phyloP scores from a whole-genome alignment of 2,888 invertebrate species.

The Thecophora atra region DNA sequence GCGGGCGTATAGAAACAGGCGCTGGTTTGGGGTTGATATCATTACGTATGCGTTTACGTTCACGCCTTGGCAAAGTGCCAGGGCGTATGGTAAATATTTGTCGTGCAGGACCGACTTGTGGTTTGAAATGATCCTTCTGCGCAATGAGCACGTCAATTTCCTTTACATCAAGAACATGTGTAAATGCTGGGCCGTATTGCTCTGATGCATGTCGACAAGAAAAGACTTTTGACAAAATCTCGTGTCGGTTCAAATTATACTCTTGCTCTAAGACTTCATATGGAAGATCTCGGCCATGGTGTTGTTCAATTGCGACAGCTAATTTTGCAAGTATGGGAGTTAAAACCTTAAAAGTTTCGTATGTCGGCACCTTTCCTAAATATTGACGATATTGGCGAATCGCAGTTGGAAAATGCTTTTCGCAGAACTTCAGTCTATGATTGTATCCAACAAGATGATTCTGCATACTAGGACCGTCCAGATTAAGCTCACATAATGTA shows the following conservation, averaged over 20 bases:
- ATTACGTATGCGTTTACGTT: conserved; percentile 14
- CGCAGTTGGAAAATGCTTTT: conserved; percentile 70
- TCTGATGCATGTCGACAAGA: conserved; percentile 77
- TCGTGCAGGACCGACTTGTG: conserved; percentile 23
- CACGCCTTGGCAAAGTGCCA: background rate
- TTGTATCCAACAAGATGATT: conserved; percentile 81
- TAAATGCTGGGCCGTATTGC: conserved; percentile 69
- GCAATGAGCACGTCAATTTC: conserved; percentile 58
- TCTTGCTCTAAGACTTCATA: conserved; percentile 74
- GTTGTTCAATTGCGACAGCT: conserved; percentile 77
- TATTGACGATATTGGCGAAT: conserved; percentile 72
- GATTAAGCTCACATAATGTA: conserved; percentile 79
- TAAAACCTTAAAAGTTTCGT: conserved; percentile 59
- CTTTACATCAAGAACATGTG: conserved; percentile 67
- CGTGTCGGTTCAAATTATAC: conserved; percentile 72
- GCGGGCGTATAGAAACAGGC: background rate
- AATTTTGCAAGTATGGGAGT: conserved; percentile 68
- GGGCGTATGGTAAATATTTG: conserved; percentile 34
- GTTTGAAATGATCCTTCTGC: conserved; percentile 45
- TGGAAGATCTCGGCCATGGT: conserved; percentile 77
- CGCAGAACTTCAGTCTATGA: conserved; percentile 78
- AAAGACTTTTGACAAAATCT: conserved; percentile 73
- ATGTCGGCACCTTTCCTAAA: conserved; percentile 67
- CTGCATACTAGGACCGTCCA: conserved; percentile 79
- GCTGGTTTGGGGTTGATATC: background rate